Base-by-base conservation (phyloP, 2,888 invertebrate species). In the Stratiomys singularior region DNA sequence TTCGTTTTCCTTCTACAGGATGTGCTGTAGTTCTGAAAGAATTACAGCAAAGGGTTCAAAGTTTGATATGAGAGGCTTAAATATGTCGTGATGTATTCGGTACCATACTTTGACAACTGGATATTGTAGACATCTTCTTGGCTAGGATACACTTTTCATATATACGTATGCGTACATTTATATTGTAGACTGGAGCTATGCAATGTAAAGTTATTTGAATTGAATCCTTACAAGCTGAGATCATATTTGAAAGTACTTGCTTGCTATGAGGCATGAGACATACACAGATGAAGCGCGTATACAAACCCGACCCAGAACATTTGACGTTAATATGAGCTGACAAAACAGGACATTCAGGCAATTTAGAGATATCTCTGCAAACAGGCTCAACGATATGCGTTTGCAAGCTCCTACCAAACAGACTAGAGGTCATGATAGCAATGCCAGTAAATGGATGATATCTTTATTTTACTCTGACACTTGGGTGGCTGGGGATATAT, bases 381-480 rank as follows among this genome's bases (percentile, higher is more conserved):
- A 15, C 52, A 23, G 21, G 21, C 11, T 11, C 25, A 25, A 58
- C 23, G n/a, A n/a, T n/a, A n/a, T 58, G 58, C 18, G 23, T 23
- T 11, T 58, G 23, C 58, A 21, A n/a, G 21, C 21, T 21, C 23
- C 58, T 18, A n/a, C n/a, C n/a, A 15, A 25, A 63, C 63, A 15
- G 27, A 27, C 23, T 63, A 27, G 63, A 23, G n/a, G 27, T 63
- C 63, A 63, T 63, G 63, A 63, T 25, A 15, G 28, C 63, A 7
- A 37, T 37, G 25, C 52, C 56, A 52, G 56, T 27, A 72, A 72
- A 72, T 72, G 56, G 46, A 72, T 72, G 71, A 72, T 56, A 72
- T 72, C 71, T 72, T 52, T 72, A 72, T 72, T 72, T 72, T 56
- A 72, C 27, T 25, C 71, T 72, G 71, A 72, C 71, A 52, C 46